Percentiles rank a stretch among this genome's conserved stretches.
Evolutionary conservation across 1,140 invertebrate genomes (phyloP).

Genomic region (Steinernema feltiae): DNA sequence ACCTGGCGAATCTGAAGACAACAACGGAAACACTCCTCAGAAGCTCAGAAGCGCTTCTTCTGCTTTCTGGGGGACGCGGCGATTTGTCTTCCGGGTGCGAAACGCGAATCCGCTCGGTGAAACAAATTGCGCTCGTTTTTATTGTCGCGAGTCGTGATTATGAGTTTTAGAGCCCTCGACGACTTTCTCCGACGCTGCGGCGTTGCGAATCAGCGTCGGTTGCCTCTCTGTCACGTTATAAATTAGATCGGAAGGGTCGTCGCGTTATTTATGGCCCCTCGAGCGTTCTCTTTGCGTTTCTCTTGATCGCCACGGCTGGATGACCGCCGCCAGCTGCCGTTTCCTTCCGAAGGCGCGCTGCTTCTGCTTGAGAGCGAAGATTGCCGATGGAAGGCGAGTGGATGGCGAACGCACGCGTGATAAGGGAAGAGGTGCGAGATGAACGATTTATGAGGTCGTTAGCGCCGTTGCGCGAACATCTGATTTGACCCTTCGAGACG

Average conservation of each 20-base stretch:
- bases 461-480: background rate
- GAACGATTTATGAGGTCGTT: slow-evolving; percentile 1
- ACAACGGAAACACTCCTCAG: too few species aligned
- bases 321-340: slow-evolving; percentile 10
- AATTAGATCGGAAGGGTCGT: slow-evolving; percentile 7
- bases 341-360: background rate
- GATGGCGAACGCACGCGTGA: background rate
- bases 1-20: too few species aligned
- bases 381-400: background rate
- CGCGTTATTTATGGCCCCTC: slow-evolving; percentile 12
- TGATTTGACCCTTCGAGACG: background rate
- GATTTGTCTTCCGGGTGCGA: background rate
- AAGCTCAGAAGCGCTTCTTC: background rate
- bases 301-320: slow-evolving; percentile 3
- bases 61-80: background rate
- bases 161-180: background rate
- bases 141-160: background rate
- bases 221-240: slow-evolving; percentile 6
- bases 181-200: background rate
- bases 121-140: background rate
- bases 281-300: background rate
- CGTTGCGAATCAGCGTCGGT: slow-evolving; percentile 1
- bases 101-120: background rate
- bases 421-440: background rate
- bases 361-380: background rate